Evolutionary conservation across 2,113 vertebrate genomes (phyloP).

Genomic region (Pygoscelis adeliae): DNA sequence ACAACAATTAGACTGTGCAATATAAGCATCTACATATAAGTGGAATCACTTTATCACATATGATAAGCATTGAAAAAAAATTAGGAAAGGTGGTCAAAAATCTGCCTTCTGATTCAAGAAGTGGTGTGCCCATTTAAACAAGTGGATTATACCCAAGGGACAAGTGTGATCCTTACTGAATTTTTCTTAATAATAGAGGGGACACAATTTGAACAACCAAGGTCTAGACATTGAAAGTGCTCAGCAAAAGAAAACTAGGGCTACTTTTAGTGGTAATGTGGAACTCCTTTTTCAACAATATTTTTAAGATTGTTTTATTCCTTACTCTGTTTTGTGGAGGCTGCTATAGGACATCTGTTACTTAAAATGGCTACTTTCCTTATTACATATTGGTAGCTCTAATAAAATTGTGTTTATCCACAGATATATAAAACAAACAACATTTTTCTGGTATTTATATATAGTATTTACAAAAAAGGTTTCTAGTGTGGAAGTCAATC

Average conservation of each 20-base stretch:
- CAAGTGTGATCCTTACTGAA: neutral
- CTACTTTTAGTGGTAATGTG: neutral
- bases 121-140: neutral
- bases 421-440: conserved; percentile 70
- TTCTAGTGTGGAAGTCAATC: conserved; percentile 63
- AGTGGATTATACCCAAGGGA: neutral
- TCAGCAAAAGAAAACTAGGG: neutral
- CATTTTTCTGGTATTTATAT: conserved; percentile 65
- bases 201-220: neutral
- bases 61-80: neutral
- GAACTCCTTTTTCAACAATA: neutral
- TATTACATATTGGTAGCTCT: conserved; percentile 71
- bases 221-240: neutral
- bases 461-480: conserved; percentile 67
- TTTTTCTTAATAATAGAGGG: neutral
- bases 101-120: neutral
- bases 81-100: neutral
- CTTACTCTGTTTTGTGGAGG: conserved; percentile 7
- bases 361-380: conserved; percentile 48
- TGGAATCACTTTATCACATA: neutral
- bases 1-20: neutral
- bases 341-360: conserved; percentile 41
- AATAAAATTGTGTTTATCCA: conserved; percentile 72
- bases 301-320: conserved; percentile 48
- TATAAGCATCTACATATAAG: neutral